phyloP scores from a whole-genome alignment of 2,113 vertebrate species.

The Archilochus colubris region DNA sequence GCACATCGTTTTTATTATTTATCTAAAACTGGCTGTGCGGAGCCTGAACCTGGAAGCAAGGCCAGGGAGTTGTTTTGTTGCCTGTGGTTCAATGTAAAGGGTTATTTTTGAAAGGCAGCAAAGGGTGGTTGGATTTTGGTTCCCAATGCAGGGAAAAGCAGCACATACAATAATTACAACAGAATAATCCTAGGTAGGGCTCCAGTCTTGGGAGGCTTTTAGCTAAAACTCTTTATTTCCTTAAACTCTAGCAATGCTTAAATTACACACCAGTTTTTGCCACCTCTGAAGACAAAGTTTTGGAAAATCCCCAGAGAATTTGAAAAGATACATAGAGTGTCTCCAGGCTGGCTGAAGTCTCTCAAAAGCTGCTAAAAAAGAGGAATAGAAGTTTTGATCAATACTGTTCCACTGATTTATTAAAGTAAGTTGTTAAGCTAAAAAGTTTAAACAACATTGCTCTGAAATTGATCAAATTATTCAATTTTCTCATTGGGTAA shows the following conservation, averaged over 20 bases:
- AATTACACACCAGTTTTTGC: not conserved
- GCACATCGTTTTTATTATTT: not conserved
- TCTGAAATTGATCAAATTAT: not conserved
- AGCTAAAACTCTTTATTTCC: not conserved
- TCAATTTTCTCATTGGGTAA: not conserved
- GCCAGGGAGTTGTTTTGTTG: not conserved
- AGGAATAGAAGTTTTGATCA: not conserved
- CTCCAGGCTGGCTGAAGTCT: not conserved
- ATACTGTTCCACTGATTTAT: not conserved
- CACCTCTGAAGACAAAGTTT: not conserved
- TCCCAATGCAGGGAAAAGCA: not conserved
- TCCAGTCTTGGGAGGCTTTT: not conserved
- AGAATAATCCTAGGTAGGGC: not conserved
- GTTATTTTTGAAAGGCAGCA: not conserved
- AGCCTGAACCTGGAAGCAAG: not conserved
- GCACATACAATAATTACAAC: not conserved
- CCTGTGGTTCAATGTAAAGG: not conserved
- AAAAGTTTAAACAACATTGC: not conserved
- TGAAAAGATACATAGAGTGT: not conserved
- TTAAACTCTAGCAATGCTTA: not conserved
- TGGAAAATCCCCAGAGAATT: not conserved
- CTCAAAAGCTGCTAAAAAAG: not conserved
- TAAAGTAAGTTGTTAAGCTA: not conserved
- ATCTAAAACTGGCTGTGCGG: not conserved
- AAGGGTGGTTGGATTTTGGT: not conserved